These are phyloP conservation scores for Rhipidura dahli DNA, from an alignment of 2,113 vertebrate genomes.

Conservation along the genomic window DNA sequence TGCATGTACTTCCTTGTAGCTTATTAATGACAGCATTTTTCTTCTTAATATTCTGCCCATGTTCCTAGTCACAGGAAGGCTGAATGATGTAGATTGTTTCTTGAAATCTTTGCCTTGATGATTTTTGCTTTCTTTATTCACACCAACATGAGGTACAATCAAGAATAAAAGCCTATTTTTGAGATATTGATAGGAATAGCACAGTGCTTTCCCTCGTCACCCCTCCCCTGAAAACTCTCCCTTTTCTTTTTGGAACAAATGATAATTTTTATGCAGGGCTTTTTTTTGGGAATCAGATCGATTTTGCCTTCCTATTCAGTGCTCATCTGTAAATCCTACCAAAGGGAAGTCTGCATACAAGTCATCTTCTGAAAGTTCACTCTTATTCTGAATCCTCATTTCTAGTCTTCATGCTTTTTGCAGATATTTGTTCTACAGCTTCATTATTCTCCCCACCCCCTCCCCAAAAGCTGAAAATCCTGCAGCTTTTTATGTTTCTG, in stretches of 20 bases:
- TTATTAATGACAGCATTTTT: constrained; percentile 48
- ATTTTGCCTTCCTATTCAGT: constrained; percentile 7
- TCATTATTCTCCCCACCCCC: accelerated
- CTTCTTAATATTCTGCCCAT: constrained; percentile 53
- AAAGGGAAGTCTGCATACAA: neutral
- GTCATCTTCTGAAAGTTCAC: neutral
- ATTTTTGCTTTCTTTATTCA: constrained; percentile 28
- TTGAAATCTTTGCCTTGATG: constrained; percentile 33
- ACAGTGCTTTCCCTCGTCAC: neutral
- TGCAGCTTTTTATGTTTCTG: neutral
- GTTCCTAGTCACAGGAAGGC: constrained; percentile 32
- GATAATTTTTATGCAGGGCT: neutral
- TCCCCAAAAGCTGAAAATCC: neutral
- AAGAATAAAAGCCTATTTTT: constrained; percentile 30
- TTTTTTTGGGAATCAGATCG: constrained; percentile 3
- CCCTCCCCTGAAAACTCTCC: neutral
- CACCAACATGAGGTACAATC: neutral
- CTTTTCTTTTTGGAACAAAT: neutral
- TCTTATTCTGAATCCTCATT: neutral
- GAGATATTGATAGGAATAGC: neutral
- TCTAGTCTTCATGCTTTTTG: neutral
- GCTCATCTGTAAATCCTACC: neutral
- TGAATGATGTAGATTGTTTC: constrained; percentile 56
- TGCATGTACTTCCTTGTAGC: constrained; percentile 22
- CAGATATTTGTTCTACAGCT: neutral